A percentile compares a stretch with the other conserved stretches of the same genome.
phyloP scores from a whole-genome alignment of 2,888 invertebrate species.

The Saturnia japonica region DNA sequence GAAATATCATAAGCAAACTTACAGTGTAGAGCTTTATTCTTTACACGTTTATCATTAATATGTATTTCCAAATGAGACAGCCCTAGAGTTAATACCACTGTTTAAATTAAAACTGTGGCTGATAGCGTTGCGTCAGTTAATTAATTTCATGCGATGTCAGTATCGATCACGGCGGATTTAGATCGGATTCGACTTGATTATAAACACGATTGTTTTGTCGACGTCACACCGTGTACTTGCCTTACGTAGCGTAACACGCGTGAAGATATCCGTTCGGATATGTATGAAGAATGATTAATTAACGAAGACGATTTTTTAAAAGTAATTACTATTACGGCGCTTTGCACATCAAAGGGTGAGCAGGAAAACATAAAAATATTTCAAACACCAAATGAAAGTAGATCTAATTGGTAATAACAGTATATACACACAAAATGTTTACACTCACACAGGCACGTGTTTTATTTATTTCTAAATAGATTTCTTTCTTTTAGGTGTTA shows the following conservation, averaged over 20 bases:
- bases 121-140: constrained; percentile 40
- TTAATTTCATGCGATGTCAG: constrained; percentile 67
- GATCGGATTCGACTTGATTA: constrained; percentile 44
- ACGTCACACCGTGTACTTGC: constrained; percentile 47
- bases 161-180: constrained; percentile 67
- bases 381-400: too few relatives aligned
- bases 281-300: background rate
- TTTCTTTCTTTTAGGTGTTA: too few relatives aligned
- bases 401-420: too few relatives aligned
- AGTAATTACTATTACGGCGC: too few relatives aligned
- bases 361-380: too few relatives aligned
- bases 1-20: too few relatives aligned
- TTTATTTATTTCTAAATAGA: too few relatives aligned
- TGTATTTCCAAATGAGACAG: background rate
- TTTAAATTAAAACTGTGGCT: constrained; percentile 17
- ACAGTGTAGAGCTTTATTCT: too few relatives aligned
- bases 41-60: too few relatives aligned
- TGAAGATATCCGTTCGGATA: background rate
- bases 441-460: too few relatives aligned
- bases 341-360: too few relatives aligned
- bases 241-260: constrained; percentile 1
- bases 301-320: background rate
- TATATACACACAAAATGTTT: too few relatives aligned
- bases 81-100: constrained; percentile 6
- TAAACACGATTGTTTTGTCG: constrained; percentile 57